Conservation (phyloP, 2,888 invertebrate genomes). For the Heliconius hortense region DNA sequence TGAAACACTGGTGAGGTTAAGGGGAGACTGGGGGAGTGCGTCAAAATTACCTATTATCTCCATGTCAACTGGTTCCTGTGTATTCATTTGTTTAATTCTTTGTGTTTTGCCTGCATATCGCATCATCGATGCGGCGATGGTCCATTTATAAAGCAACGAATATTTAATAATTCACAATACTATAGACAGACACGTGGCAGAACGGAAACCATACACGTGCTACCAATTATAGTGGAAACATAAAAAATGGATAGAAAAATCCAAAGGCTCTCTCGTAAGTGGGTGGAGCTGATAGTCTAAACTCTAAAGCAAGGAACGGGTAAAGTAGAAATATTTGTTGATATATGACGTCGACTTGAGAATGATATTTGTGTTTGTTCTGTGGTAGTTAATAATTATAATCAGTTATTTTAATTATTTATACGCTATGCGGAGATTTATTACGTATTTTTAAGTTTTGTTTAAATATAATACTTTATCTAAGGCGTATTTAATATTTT, state of each 20-base stretch:
- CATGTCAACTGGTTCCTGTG: slow-evolving; percentile 61
- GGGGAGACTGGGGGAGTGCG: slow-evolving; percentile 32
- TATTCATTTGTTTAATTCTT: slow-evolving; percentile 51
- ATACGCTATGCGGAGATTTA: neutral
- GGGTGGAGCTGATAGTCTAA: slow-evolving; percentile 56
- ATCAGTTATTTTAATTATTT: neutral
- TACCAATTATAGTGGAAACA: slow-evolving; percentile 74
- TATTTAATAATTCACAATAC: slow-evolving; percentile 68
- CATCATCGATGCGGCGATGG: slow-evolving; percentile 48
- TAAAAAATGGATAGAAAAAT: slow-evolving; percentile 60
- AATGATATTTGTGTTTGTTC: neutral
- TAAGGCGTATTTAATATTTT: neutral
- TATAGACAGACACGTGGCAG: slow-evolving; percentile 66
- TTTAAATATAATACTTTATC: neutral
- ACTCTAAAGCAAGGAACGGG: slow-evolving; percentile 42
- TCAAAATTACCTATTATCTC: slow-evolving; percentile 61
- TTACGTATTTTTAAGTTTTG: neutral
- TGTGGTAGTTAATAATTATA: neutral
- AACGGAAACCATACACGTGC: slow-evolving; percentile 76
- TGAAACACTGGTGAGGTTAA: neutral
- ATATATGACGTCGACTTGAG: slow-evolving; percentile 2
- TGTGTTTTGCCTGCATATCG: slow-evolving; percentile 54
- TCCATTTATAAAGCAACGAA: slow-evolving; percentile 63
- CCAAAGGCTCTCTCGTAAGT: slow-evolving; percentile 55
- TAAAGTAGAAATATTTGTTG: slow-evolving; percentile 26